Conservation (phyloP, 2,888 invertebrate species). For the Eristalis pertinax region DNA sequence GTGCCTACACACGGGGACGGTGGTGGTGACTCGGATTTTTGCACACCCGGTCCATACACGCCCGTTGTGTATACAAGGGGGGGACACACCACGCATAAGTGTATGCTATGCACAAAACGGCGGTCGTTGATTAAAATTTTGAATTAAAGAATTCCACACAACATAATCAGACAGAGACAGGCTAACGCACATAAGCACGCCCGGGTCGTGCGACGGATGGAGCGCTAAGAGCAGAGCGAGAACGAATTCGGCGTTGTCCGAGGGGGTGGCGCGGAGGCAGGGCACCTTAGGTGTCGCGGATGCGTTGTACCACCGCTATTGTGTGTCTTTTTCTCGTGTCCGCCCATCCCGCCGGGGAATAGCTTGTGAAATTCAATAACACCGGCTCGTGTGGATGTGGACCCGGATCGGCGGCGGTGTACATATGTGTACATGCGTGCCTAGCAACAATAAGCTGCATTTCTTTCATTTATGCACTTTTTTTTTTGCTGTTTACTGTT, state of each 20-base stretch:
- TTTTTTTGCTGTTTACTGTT: background rate
- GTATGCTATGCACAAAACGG: background rate
- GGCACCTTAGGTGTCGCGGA: background rate
- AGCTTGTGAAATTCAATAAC: no score
- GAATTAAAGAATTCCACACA: constrained; percentile 1
- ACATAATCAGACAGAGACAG: background rate
- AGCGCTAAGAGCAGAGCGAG: no score
- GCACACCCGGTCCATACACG: background rate
- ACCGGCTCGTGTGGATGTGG: no score
- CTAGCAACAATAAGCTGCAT: background rate
- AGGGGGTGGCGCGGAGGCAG: background rate
- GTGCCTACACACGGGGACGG: background rate
- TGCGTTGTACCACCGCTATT: background rate
- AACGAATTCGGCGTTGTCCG: no score
- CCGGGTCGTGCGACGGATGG: no score
- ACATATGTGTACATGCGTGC: background rate
- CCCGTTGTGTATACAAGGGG: background rate
- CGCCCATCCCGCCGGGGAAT: no score
- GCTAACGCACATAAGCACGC: background rate
- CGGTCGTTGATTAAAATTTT: background rate
- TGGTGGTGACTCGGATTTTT: background rate
- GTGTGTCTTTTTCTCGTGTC: background rate
- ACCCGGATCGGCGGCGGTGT: background rate
- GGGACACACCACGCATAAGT: background rate
- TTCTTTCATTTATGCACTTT: background rate